Evolutionary conservation across 2,113 vertebrate species (phyloP).

Genomic region (Neofelis nebulosa): DNA sequence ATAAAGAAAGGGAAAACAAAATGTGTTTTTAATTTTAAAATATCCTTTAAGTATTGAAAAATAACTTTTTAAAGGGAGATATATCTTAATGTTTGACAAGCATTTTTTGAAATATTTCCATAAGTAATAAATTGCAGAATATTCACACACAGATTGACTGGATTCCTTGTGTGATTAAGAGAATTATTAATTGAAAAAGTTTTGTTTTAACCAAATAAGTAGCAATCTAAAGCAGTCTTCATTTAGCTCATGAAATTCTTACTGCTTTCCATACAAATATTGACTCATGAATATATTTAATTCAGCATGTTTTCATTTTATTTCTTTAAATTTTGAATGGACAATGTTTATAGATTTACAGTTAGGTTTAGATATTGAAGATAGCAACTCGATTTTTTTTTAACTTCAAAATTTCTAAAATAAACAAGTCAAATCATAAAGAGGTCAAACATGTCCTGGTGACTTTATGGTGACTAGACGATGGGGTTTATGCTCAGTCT

Average conservation of each 20-base stretch:
- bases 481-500: not conserved
- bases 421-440: not conserved
- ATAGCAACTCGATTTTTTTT: not conserved
- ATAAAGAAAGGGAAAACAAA: not conserved
- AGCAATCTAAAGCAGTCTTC: not conserved
- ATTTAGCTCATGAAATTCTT: not conserved
- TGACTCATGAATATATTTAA: not conserved
- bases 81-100: not conserved
- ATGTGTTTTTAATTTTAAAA: not conserved
- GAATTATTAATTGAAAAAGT: not conserved
- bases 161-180: not conserved
- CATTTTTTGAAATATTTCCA: not conserved
- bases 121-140: not conserved
- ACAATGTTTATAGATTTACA: not conserved
- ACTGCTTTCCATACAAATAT: not conserved
- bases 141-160: not conserved
- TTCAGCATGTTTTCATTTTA: not conserved
- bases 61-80: not conserved
- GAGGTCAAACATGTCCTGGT: not conserved
- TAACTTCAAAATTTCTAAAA: not conserved
- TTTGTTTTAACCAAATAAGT: constrained; percentile 32
- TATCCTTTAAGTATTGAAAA: not conserved
- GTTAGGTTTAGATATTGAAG: not conserved
- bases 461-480: not conserved
- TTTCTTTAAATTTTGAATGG: not conserved